Base-by-base conservation (phyloP, 2,797 vertebrate genomes). In the Hippopotamyrus pictus region DNA sequence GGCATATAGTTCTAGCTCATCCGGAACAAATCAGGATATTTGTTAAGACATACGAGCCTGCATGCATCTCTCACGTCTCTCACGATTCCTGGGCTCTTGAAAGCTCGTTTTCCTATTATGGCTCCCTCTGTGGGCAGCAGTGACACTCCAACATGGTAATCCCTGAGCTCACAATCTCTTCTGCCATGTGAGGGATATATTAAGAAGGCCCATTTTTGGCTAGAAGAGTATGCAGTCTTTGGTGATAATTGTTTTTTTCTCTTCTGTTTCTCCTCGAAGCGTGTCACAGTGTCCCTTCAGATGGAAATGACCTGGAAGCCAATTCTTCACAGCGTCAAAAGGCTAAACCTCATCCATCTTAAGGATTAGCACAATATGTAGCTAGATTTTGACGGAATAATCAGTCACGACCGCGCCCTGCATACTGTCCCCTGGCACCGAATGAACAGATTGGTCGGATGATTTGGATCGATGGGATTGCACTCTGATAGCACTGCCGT, bases 341-440 rank as follows among this genome's bases (percentile, higher is more conserved):
- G 91, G 65, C 90, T 92, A 91, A 92, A 92, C 88, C 92, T 88
- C 89, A 90, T 92, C 89, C 91, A 90, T 92, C 84, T 92, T 91
- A 90, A 91, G 92, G 92, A 93, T 92, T 92, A 92, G 89, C 65
- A 87, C 91, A 91, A 91, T 91, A 91, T 92, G 92, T 90, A 91
- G 89, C 90, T 91, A 90, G 90, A 91, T 91, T 92, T 91, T 90
- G 92, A 90, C 90, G 25, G 90, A 91, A 91, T 92, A 92, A 92
- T 90, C 92, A 92, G 92, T 92, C 91, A 90, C 88, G 89, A 82
- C 88, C n/a, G 9, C 89, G 89, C 90, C 59, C 89, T 79, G 89
- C 90, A 88, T 84, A 41, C 86, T 91, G 91, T 91, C 89, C 90
- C 91, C 84, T 41, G 89, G 92, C 54, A 91, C 90, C 87, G 87